Base-by-base conservation (phyloP, 2,888 invertebrate species). In the Cryptocephalus moraei region DNA sequence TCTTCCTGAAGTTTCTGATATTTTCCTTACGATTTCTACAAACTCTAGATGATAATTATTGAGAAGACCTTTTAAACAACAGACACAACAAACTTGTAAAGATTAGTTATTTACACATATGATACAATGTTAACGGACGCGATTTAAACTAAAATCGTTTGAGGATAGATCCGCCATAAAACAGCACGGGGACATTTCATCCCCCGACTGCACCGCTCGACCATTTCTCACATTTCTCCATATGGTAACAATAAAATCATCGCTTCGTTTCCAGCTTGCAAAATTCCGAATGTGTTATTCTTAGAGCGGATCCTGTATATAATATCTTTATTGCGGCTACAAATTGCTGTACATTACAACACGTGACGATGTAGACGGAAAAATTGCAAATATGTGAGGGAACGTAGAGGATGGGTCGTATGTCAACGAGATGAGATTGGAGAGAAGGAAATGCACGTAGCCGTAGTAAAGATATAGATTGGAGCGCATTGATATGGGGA, bases 251-350 rank as follows among this genome's bases (percentile, higher is more conserved):
- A 36, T 36, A 36, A 36, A 51, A 49, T 51, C 49, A 51, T 47
- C 39, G 49, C 47, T 46, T 45, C 43, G 36, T 42, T 41, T n/a
- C 22, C 44, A 41, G 49, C 50, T 49, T 53, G 53, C 53, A 56
- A 22, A 22, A 59, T 60, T 50, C 58, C 49, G 54, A 54, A 58
- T 59, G 54, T 53, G 62, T 57, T 56, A 51, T 63, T 60, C 62
- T 60, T 59, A 58, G 46, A 51, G 56, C 55, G 59, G 44, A 40
- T 39, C 44, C 36, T 40, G 41, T 57, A 52, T 53, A 62, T 62
- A 62, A 65, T 65, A 64, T 63, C 63, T 65, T 65, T 65, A 65
- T 62, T 63, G 64, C 63, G 57, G 56, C 62, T 60, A 64, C 65
- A 65, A 64, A 65, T 65, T 64, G 62, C 62, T 51, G 58, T 56